These are phyloP conservation scores for Drosophila triauraria DNA, from an alignment of 1,140 invertebrate species.

Conservation along the genomic window DNA sequence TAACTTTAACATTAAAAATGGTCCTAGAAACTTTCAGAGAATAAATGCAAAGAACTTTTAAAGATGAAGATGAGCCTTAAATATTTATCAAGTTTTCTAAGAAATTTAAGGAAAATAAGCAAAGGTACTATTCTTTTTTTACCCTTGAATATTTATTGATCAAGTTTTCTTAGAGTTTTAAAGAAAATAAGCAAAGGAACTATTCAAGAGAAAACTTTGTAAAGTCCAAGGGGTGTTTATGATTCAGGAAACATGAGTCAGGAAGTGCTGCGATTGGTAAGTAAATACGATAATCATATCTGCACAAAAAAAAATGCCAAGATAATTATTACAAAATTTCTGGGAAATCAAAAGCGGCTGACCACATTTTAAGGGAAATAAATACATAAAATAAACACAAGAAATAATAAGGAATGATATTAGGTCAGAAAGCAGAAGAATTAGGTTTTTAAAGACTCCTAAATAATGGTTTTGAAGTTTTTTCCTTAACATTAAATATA, in stretches of 20 bases:
- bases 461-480: too few species aligned
- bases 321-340: not conserved
- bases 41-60: too few species aligned
- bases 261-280: not conserved
- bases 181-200: too few species aligned
- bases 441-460: not conserved
- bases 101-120: too few species aligned
- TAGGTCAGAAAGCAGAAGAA: not conserved
- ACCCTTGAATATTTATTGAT: too few species aligned
- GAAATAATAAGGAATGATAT: not conserved
- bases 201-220: not conserved
- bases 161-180: too few species aligned
- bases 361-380: not conserved
- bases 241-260: not conserved
- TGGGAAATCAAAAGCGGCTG: constrained; percentile 1
- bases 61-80: too few species aligned
- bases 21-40: not conserved
- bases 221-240: not conserved
- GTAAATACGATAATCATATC: not conserved
- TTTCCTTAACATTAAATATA: not conserved
- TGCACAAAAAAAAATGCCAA: not conserved
- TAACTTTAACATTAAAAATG: not conserved
- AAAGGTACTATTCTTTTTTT: too few species aligned
- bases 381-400: not conserved
- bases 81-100: too few species aligned